These are phyloP conservation scores for Propithecus coquereli DNA, from an alignment of 2,113 vertebrate genomes.

Conservation along the genomic window DNA sequence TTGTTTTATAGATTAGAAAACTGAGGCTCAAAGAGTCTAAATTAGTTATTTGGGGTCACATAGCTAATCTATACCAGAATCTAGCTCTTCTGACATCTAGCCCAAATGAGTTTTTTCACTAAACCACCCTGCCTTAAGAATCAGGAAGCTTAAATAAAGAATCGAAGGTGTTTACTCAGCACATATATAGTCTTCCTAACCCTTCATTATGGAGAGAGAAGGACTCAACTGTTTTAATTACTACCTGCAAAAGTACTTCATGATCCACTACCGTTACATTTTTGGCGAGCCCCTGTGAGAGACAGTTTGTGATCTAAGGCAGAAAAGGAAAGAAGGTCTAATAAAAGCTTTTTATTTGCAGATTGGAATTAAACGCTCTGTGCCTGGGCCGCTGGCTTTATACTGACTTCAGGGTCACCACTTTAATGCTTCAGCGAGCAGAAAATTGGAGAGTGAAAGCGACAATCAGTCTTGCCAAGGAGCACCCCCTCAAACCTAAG, in stretches of 20 bases:
- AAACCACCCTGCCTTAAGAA: slow-evolving; percentile 39
- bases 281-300: slow-evolving; percentile 19
- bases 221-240: slow-evolving; percentile 56
- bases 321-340: slow-evolving; percentile 21
- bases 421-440: slow-evolving; percentile 56
- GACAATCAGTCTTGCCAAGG: slow-evolving; percentile 1
- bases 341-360: slow-evolving; percentile 58
- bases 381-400: slow-evolving; percentile 32
- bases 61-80: slow-evolving; percentile 6
- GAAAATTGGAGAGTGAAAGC: slow-evolving; percentile 61
- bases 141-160: slow-evolving; percentile 62
- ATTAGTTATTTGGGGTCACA: slow-evolving; percentile 32
- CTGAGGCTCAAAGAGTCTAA: neutral
- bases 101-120: slow-evolving; percentile 25
- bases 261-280: neutral
- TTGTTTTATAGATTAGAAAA: slow-evolving; percentile 25
- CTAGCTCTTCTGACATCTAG: slow-evolving; percentile 7
- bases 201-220: slow-evolving; percentile 63
- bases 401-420: slow-evolving; percentile 35
- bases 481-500: slow-evolving; percentile 21
- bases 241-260: slow-evolving; percentile 52
- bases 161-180: slow-evolving; percentile 46
- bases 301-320: slow-evolving; percentile 39
- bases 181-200: slow-evolving; percentile 66
- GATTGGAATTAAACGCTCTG: slow-evolving; percentile 43